phyloP scores from a whole-genome alignment of 2,797 vertebrate genomes.

The Peromyscus nudipes region DNA sequence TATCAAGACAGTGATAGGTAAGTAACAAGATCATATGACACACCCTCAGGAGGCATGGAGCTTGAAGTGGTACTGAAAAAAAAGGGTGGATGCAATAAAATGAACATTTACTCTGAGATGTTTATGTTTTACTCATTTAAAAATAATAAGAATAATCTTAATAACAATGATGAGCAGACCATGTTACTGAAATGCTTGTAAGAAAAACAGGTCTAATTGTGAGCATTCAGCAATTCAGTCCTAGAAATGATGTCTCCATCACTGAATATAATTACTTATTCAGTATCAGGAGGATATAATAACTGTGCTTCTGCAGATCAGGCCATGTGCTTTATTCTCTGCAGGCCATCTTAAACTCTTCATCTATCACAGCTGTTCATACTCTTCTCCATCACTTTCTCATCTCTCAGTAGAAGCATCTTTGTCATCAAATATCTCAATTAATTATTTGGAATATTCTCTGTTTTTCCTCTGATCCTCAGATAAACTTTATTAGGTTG shows the following conservation, averaged over 20 bases:
- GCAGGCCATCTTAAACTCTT: neutral
- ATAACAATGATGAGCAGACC: neutral
- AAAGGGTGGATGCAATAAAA: neutral
- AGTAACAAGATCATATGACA: neutral
- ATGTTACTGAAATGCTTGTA: neutral
- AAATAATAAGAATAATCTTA: neutral
- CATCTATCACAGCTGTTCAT: neutral
- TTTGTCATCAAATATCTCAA: neutral
- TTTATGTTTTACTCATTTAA: neutral
- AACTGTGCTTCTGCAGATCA: neutral
- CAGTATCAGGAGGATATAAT: neutral
- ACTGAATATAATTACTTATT: neutral
- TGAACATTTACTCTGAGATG: neutral
- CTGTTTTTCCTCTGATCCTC: neutral
- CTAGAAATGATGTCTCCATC: neutral
- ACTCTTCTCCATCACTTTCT: neutral
- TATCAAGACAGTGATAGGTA: neutral
- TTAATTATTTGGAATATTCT: conserved; percentile 12
- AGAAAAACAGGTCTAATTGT: neutral
- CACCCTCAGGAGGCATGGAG: neutral
- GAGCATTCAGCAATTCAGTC: neutral
- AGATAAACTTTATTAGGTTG: too few relatives aligned
- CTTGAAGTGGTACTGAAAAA: neutral
- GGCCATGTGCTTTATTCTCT: neutral
- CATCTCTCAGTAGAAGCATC: neutral